phyloP scores from a whole-genome alignment of 2,888 invertebrate species.

The Prosapia bicincta region DNA sequence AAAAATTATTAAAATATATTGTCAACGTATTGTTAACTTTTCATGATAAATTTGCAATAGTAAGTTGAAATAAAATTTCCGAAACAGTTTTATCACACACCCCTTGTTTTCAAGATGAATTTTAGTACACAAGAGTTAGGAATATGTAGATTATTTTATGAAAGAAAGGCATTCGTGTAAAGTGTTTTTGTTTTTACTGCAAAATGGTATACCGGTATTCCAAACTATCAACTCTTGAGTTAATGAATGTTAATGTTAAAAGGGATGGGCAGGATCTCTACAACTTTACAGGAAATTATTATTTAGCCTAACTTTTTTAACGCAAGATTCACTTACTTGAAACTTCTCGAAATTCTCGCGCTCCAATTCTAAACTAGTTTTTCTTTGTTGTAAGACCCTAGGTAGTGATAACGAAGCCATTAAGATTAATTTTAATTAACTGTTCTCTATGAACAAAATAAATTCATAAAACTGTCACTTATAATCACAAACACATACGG shows the following conservation, averaged over 20 bases:
- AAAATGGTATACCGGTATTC: too few relatives aligned
- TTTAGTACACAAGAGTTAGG: too few relatives aligned
- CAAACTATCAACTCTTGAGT: too few relatives aligned
- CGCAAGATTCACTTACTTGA: slow-evolving; percentile 55
- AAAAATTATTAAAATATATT: too few relatives aligned
- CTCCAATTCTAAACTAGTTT: slow-evolving; percentile 72
- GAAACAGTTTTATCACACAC: too few relatives aligned
- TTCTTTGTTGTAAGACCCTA: slow-evolving; percentile 67
- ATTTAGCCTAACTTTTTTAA: not conserved
- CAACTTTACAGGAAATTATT: not conserved
- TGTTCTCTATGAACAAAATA: not conserved
- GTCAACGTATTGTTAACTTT: too few relatives aligned
- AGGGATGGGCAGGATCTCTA: not conserved
- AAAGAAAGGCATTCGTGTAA: too few relatives aligned
- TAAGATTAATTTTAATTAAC: not conserved
- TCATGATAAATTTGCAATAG: too few relatives aligned
- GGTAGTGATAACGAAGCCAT: slow-evolving; percentile 74
- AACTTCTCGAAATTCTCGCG: slow-evolving; percentile 80
- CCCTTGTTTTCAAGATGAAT: too few relatives aligned
- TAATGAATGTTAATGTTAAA: not conserved
- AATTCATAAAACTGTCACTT: not conserved
- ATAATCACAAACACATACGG: not conserved
- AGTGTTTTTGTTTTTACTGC: too few relatives aligned
- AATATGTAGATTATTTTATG: too few relatives aligned
- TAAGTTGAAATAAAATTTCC: too few relatives aligned